phyloP scores from a whole-genome alignment of 2,113 vertebrate genomes.

The Ptychochromis oligacanthus region DNA sequence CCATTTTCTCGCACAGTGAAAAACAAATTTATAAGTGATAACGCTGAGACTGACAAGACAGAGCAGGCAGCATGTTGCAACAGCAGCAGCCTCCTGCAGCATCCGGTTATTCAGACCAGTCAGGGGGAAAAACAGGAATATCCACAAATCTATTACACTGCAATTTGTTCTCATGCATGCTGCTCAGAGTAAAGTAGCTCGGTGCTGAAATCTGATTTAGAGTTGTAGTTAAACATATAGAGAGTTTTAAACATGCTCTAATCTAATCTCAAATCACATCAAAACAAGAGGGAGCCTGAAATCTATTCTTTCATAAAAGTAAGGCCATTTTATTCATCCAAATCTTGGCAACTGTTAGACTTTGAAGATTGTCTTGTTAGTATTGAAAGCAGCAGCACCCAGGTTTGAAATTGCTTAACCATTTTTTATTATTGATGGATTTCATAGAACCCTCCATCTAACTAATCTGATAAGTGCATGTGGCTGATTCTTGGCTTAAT shows the following conservation, averaged over 20 bases:
- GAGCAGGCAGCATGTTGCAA: not conserved
- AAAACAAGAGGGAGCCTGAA: too few relatives aligned
- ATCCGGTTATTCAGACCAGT: not conserved
- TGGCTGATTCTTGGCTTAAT: not conserved
- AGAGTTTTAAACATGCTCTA: not conserved
- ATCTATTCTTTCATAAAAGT: too few relatives aligned
- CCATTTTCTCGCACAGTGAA: not conserved
- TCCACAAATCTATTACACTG: not conserved
- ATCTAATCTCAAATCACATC: too few relatives aligned
- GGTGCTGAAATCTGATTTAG: not conserved
- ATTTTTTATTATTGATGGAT: not conserved
- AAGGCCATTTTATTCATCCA: too few relatives aligned
- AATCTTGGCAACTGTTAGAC: too few relatives aligned
- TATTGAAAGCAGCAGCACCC: too few relatives aligned
- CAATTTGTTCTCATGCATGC: not conserved
- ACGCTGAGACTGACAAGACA: not conserved
- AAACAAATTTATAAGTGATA: not conserved
- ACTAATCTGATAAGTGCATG: not conserved
- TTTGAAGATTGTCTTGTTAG: too few relatives aligned
- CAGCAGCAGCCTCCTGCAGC: not conserved
- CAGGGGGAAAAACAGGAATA: not conserved
- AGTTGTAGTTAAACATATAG: not conserved
- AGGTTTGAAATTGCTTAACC: too few relatives aligned
- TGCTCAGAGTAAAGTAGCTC: not conserved
- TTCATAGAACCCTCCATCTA: not conserved